Base-by-base conservation (phyloP, 1,140 invertebrate species). In the Tenebrio molitor region DNA sequence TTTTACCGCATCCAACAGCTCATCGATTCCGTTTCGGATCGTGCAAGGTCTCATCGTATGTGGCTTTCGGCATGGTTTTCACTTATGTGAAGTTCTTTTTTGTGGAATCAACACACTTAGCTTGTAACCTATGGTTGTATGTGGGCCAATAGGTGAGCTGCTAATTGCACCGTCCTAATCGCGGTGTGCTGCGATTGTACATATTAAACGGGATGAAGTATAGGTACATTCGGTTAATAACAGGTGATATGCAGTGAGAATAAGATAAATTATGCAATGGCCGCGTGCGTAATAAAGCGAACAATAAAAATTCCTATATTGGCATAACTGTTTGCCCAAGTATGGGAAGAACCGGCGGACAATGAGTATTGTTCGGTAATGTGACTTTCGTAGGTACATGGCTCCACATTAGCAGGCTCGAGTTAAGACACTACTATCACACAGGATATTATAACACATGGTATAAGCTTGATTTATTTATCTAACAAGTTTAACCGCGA, bases 251-350 rank as follows among this genome's bases (percentile, higher is more conserved):
- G 21, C 50, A 58, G 50, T 29, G 50, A 29, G 50, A 58, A 58
- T 14, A 29, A 21, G 15, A 39, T 12, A 8, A 39, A 39, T 58
- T 58, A 58, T 34, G 50, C 14, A 58, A 58, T 12, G 3, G 12
- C 23, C 12, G 23, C 36, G 23, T 15, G 21, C 23, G 50, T 14
- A 58, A 58, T 15, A 58, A 12, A 39, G 15, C 29, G 7, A 33
- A 58, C 50, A 58, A 58, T 58, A 58, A 58, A 53, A 53, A 8
- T 39, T 39, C 46, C 23, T 53, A 19, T 19, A 58, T 58, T 58
- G 50, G 50, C 50, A 58, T 58, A 58, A 58, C 50, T 58, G 50
- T 58, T 58, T 58, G 23, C 50, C 50, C 50, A 58, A 58, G 50
- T 58, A 58, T 58, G 50, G 50, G 50, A 58, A 58, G n/a, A 29